A percentile compares a stretch with the other conserved stretches of the same genome.
Conservation (phyloP, 2,888 invertebrate species). For the Tinea pellionella region DNA sequence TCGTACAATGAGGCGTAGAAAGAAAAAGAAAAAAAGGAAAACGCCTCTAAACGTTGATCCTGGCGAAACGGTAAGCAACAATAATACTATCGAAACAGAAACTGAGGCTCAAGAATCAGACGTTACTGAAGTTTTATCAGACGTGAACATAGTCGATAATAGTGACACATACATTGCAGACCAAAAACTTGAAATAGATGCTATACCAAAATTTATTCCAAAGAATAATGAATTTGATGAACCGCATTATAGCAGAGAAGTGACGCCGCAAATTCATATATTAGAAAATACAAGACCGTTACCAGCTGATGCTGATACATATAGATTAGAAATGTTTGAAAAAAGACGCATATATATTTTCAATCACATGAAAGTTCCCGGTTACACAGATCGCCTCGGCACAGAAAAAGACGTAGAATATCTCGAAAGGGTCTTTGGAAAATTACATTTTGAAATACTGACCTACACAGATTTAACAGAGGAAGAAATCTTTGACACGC, state of each 20-base stretch:
- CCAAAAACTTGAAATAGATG: background rate
- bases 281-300: constrained; percentile 28
- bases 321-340: constrained; percentile 42
- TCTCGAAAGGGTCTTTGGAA: constrained; percentile 33
- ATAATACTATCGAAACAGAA: background rate
- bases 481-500: constrained; percentile 30
- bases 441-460: constrained; percentile 36
- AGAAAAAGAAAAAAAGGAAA: background rate
- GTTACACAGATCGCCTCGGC: constrained; percentile 33
- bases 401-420: constrained; percentile 38
- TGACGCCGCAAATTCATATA: too few species aligned
- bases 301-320: constrained; percentile 32
- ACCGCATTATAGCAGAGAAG: too few species aligned
- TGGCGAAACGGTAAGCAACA: background rate
- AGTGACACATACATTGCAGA: background rate
- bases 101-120: background rate
- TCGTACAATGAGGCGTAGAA: background rate
- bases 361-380: constrained; percentile 36
- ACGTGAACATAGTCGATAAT: background rate
- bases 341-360: constrained; percentile 45
- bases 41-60: background rate
- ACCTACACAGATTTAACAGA: constrained; percentile 34
- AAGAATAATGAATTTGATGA: background rate
- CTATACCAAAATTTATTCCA: background rate
- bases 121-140: background rate